A percentile compares a stretch with the other conserved stretches of the same genome.
These are phyloP conservation scores for Vanessa tameamea DNA, from an alignment of 1,140 invertebrate genomes.

Conservation along the genomic window DNA sequence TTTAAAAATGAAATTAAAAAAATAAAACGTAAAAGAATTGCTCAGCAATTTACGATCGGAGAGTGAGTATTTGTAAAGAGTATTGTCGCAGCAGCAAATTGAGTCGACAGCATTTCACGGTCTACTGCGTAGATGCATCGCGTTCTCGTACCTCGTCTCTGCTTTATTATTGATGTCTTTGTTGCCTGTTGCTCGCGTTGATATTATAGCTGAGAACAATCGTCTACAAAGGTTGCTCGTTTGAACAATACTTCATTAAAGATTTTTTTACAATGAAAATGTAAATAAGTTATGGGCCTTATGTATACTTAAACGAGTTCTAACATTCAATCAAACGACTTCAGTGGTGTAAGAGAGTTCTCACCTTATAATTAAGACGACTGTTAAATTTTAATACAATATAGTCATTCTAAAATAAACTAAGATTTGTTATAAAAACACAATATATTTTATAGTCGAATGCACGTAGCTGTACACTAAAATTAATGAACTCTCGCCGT, in stretches of 20 bases:
- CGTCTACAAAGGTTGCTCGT: neutral
- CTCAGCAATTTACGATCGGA: slow-evolving; percentile 61
- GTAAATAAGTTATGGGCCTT: neutral
- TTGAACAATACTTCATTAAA: slow-evolving; percentile 5
- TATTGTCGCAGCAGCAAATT: slow-evolving; percentile 70
- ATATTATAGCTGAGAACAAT: slow-evolving; percentile 17
- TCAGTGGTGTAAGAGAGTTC: too few relatives aligned
- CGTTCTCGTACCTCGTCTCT: slow-evolving; percentile 51
- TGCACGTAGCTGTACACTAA: slow-evolving; percentile 19
- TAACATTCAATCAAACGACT: too few relatives aligned
- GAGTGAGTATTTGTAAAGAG: slow-evolving; percentile 45
- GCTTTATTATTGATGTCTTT: slow-evolving; percentile 43
- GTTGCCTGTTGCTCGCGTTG: slow-evolving; percentile 46
- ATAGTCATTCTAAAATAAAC: neutral
- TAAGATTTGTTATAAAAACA: slow-evolving; percentile 1
- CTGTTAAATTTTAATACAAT: too few relatives aligned
- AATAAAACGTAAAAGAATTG: slow-evolving; percentile 45
- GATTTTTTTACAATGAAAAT: neutral
- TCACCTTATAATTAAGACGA: too few relatives aligned
- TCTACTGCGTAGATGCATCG: slow-evolving; percentile 66
- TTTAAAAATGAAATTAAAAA: neutral
- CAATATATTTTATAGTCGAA: slow-evolving; percentile 22
- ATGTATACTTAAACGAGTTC: too few relatives aligned
- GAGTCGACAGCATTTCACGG: slow-evolving; percentile 72
- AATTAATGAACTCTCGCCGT: slow-evolving; percentile 34